Percentiles rank a stretch among this genome's conserved stretches.
Conservation (phyloP, 1,140 invertebrate species). For the Eupeodes corollae region DNA sequence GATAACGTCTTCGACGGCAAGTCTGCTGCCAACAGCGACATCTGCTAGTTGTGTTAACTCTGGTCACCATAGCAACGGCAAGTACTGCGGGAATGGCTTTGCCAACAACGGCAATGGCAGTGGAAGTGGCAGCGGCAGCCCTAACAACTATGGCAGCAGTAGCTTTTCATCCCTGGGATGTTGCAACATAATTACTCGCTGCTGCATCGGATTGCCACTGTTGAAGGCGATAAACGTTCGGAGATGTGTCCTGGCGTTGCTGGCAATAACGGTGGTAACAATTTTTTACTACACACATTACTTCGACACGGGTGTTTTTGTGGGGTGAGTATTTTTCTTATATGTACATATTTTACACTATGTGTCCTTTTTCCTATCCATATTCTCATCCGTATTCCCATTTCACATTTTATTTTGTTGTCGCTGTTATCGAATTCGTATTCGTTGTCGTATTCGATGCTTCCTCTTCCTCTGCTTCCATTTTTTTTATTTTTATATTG, state of each 20-base stretch:
- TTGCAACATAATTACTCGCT: slow-evolving; percentile 36
- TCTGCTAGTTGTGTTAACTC: not conserved
- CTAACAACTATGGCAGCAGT: not conserved
- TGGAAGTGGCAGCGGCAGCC: not conserved
- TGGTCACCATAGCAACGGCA: too few species aligned
- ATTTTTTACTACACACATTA: slow-evolving; percentile 66
- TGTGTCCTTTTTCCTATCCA: not conserved
- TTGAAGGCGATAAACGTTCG: slow-evolving; percentile 57
- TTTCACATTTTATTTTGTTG: not conserved
- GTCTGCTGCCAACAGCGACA: not conserved
- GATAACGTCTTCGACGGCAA: not conserved
- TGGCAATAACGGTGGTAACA: slow-evolving; percentile 54
- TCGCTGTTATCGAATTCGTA: not conserved
- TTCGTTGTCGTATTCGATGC: not conserved
- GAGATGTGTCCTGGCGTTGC: slow-evolving; percentile 54
- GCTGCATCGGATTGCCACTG: slow-evolving; percentile 45
- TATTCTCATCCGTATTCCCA: not conserved
- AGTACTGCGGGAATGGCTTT: not conserved
- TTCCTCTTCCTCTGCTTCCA: not conserved
- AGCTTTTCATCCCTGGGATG: slow-evolving; percentile 8
- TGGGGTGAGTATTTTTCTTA: slow-evolving; percentile 44
- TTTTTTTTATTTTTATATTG: not conserved
- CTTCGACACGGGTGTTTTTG: slow-evolving; percentile 54
- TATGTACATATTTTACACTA: not conserved
- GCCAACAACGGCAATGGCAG: not conserved